Conservation (phyloP, 1,140 invertebrate species). For the Macrosteles quadrilineatus region DNA sequence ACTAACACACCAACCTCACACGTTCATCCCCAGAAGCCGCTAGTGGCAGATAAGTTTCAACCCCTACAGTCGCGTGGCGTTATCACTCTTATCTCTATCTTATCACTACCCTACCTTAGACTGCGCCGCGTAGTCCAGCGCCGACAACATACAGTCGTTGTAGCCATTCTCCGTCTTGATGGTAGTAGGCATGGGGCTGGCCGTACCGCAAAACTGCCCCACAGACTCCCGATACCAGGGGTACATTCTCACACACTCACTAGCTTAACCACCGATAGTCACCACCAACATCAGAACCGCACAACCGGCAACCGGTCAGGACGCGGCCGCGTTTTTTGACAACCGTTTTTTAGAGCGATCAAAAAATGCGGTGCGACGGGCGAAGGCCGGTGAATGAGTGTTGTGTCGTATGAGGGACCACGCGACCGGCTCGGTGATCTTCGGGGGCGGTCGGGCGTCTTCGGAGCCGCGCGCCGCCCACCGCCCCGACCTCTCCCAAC, state of each 20-base stretch:
- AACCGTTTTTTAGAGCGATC: constrained; percentile 28
- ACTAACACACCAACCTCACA: no score
- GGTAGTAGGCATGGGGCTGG: constrained; percentile 55
- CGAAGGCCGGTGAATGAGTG: constrained; percentile 27
- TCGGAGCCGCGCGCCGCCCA: constrained; percentile 22
- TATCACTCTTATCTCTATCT: neutral
- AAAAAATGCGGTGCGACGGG: constrained; percentile 19
- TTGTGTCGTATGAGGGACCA: constrained; percentile 16
- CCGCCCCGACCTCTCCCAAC: constrained; percentile 19
- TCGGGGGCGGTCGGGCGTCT: neutral
- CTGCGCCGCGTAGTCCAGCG: constrained; percentile 67
- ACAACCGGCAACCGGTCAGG: neutral
- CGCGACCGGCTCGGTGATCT: constrained; percentile 20
- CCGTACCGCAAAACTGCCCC: constrained; percentile 54
- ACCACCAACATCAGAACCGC: neutral
- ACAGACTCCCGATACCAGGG: constrained; percentile 70
- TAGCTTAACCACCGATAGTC: constrained; percentile 18
- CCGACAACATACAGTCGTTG: constrained; percentile 71
- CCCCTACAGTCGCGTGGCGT: no score
- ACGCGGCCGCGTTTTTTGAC: neutral
- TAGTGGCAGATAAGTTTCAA: no score
- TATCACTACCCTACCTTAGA: constrained; percentile 59
- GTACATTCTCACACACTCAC: constrained; percentile 55
- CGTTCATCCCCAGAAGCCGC: no score
- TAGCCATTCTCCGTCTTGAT: constrained; percentile 72